Evolutionary conservation across 2,888 invertebrate genomes (phyloP), one percentile per base, ranked within the genome.

Genomic region (Cosmorhoe ocellata): DNA sequence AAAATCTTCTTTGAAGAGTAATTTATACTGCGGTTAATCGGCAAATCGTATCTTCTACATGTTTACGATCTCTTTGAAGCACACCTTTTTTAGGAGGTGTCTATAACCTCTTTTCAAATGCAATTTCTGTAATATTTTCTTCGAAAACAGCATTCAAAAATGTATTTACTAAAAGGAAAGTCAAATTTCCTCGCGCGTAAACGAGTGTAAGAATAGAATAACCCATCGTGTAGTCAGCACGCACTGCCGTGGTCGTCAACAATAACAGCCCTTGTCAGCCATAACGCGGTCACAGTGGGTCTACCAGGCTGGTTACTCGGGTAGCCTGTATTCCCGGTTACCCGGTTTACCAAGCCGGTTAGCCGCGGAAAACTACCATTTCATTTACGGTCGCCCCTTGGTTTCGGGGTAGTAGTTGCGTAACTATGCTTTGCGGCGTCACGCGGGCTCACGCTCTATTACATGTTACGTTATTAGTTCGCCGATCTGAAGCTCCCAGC

Each of bases 321-420:
- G 30, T 40, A 36, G 46, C 46, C 24, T 33, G 36, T 42, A 33
- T 52, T 39, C 31, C 48, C 44, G 48, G 43, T 32, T 43, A 47
- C 43, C 61, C 68, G 65, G 67, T 65, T 63, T 66, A 64, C 71
- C 69, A 61, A 47, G 56, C 69, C 69, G 79, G 81, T 75, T 76
- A 76, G 76, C 81, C 80, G 71, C 81, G 85, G 83, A 87, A 87
- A 89, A 88, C 87, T 86, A 86, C 84, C 84, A 85, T 88, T 88
- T 84, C 88, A 86, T 88, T 89, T 87, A 88, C 77, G 87, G 84
- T 81, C 74, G 78, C 75, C 79, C 81, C 79, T 81, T 80, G 83
- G 84, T 85, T 86, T 84, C 64, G 79, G 24, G 81, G 80, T 18
- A 38, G 80, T 81, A 82, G 84, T 80, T 78, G 74, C 76, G 79